These are phyloP conservation scores for Apis laboriosa DNA, from an alignment of 1,140 invertebrate genomes.

Conservation along the genomic window DNA sequence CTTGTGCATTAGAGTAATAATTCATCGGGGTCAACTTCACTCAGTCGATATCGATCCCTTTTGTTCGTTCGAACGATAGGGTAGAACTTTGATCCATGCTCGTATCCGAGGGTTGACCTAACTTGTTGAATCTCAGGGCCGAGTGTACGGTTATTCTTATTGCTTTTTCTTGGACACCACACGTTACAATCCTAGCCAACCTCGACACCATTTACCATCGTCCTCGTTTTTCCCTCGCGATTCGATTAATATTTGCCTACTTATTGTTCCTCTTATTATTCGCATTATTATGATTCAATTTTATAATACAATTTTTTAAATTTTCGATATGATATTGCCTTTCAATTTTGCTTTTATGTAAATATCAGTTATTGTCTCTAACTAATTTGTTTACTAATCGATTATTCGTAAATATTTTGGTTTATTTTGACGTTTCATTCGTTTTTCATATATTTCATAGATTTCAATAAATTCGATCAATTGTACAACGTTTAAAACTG, in stretches of 20 bases:
- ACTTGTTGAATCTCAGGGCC: slow-evolving; percentile 44
- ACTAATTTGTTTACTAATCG: neutral
- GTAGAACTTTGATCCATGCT: slow-evolving; percentile 11
- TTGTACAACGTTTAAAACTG: too few relatives aligned
- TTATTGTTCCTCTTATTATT: neutral
- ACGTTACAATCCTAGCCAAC: slow-evolving; percentile 10
- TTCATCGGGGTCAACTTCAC: slow-evolving; percentile 37
- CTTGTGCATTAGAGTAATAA: slow-evolving; percentile 30
- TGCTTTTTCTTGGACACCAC: neutral
- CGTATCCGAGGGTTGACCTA: slow-evolving; percentile 29
- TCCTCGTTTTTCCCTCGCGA: neutral
- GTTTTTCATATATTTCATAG: neutral
- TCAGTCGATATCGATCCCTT: slow-evolving; percentile 33
- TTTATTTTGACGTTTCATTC: neutral
- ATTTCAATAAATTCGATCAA: too few relatives aligned
- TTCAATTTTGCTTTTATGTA: neutral
- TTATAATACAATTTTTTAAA: neutral
- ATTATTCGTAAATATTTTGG: neutral
- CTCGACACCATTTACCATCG: slow-evolving; percentile 23
- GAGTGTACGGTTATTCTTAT: slow-evolving; percentile 27
- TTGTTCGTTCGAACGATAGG: neutral
- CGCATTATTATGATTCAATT: too few relatives aligned
- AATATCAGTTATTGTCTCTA: neutral
- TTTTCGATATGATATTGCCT: neutral
- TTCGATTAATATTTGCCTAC: neutral